Conservation (phyloP, 2,113 vertebrate species). For the Mastomys coucha region DNA sequence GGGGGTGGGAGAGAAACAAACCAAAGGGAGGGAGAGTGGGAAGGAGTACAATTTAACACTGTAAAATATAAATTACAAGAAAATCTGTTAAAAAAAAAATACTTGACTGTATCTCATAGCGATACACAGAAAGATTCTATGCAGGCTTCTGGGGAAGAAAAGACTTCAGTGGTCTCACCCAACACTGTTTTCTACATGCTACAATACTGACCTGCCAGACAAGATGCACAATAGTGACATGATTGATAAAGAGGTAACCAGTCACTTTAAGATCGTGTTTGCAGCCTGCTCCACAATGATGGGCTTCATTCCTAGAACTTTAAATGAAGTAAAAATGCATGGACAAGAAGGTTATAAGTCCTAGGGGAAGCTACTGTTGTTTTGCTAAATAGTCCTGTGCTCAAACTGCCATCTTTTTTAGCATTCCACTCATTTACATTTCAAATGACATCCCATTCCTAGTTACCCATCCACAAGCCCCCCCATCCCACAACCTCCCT, state of each 20-base stretch:
- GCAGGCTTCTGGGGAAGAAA: background rate
- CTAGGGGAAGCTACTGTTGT: background rate
- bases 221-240: background rate
- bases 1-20: background rate
- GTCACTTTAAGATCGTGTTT: background rate
- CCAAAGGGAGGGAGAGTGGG: background rate
- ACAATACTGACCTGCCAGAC: background rate
- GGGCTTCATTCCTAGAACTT: background rate
- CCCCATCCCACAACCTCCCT: too few species aligned
- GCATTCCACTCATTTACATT: too few species aligned
- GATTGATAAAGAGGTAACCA: background rate
- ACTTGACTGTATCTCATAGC: background rate
- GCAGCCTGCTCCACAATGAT: background rate
- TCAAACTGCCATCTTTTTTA: background rate
- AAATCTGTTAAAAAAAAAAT: background rate
- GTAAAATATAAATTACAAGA: background rate
- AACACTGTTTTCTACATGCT: background rate
- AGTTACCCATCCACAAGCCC: too few species aligned
- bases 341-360: background rate
- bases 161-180: background rate
- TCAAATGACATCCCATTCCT: too few species aligned
- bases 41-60: background rate
- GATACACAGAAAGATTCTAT: background rate
- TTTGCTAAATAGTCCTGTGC: background rate
- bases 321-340: background rate